Evolutionary conservation across 1,140 invertebrate genomes (phyloP).

Genomic region (Wasmannia auropunctata): DNA sequence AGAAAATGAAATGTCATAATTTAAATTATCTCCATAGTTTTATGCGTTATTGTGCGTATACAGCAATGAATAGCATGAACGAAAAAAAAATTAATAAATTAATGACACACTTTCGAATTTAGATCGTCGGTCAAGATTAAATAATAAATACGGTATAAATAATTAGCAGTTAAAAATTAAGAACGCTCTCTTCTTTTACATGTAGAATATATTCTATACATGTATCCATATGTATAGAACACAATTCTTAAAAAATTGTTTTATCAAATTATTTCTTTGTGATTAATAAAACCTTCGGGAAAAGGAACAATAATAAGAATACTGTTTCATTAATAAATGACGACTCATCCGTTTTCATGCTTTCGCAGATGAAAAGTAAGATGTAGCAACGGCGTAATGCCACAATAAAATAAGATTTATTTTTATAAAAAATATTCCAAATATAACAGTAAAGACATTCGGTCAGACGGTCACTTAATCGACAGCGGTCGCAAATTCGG

Average conservation of each 20-base stretch:
- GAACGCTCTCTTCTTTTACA: background rate
- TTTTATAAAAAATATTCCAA: conserved; percentile 68
- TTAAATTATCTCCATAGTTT: background rate
- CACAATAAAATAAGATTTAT: conserved; percentile 70
- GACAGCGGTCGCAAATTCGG: background rate
- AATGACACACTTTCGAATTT: background rate
- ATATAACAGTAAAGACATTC: conserved; percentile 37
- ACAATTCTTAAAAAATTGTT: background rate
- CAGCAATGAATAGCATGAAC: background rate
- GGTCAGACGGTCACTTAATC: background rate
- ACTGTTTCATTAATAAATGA: background rate
- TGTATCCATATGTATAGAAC: background rate
- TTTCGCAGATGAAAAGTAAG: background rate
- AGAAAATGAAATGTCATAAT: background rate
- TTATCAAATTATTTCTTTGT: background rate
- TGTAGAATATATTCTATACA: conserved; percentile 19
- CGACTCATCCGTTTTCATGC: background rate
- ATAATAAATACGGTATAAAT: conserved; percentile 4
- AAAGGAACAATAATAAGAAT: conserved; percentile 10
- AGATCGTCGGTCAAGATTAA: background rate
- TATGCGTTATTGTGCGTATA: background rate
- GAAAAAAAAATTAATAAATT: background rate
- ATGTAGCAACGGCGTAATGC: background rate
- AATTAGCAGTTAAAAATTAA: background rate
- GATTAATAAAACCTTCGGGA: background rate